These are phyloP conservation scores for Rhinella marina DNA, from an alignment of 2,797 vertebrate genomes.

Conservation along the genomic window DNA sequence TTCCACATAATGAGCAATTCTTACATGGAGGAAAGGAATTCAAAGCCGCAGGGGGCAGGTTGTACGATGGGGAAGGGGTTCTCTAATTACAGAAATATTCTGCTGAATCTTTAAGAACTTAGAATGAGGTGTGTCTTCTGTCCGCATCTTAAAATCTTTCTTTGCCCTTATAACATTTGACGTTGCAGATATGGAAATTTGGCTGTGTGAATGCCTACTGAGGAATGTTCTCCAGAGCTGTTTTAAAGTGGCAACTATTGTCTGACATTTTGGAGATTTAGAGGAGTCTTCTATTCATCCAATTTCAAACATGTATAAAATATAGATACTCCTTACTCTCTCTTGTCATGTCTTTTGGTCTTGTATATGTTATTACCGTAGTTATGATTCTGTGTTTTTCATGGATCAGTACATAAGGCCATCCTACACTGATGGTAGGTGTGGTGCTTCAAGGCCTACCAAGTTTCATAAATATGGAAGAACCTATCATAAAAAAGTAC, in stretches of 20 bases:
- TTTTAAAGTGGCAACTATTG: neutral
- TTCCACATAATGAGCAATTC: neutral
- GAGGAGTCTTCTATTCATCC: too few relatives aligned
- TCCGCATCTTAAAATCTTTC: neutral
- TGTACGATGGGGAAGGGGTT: neutral
- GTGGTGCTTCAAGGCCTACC: too few relatives aligned
- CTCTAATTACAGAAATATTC: neutral
- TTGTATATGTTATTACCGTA: too few relatives aligned
- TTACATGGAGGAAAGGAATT: slow-evolving; percentile 21
- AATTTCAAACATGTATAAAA: too few relatives aligned
- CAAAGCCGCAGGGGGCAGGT: neutral
- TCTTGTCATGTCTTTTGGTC: too few relatives aligned
- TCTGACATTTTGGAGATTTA: too few relatives aligned
- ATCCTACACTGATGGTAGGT: too few relatives aligned
- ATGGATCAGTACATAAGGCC: too few relatives aligned
- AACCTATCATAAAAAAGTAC: too few relatives aligned
- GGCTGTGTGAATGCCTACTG: neutral
- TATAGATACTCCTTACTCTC: too few relatives aligned
- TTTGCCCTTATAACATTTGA: neutral
- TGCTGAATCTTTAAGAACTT: neutral
- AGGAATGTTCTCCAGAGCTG: neutral
- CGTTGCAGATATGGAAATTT: neutral
- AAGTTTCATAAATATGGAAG: too few relatives aligned
- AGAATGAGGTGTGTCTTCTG: neutral
- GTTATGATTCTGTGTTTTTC: too few relatives aligned